Evolutionary conservation across 2,113 vertebrate genomes (phyloP).

Genomic region (Myxocyprinus asiaticus): DNA sequence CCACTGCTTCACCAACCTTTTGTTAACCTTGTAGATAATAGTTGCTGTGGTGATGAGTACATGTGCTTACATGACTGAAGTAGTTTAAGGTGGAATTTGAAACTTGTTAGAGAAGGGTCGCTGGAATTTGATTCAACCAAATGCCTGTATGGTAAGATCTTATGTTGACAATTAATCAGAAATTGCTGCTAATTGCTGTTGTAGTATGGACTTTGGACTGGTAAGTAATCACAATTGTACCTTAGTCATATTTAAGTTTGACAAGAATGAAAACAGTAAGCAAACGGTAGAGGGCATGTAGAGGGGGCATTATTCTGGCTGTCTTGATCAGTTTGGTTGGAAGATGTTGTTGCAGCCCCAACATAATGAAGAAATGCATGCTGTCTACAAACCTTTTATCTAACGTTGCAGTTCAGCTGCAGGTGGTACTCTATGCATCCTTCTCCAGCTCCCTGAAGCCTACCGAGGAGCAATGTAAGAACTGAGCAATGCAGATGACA

Average conservation of each 20-base stretch:
- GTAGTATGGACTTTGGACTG: too few species aligned
- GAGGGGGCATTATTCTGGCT: background rate
- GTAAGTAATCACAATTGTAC: too few species aligned
- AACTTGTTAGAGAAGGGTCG: too few species aligned
- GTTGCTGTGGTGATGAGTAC: background rate
- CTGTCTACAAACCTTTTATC: background rate
- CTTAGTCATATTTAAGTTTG: too few species aligned
- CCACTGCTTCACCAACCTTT: background rate
- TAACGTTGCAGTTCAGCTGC: background rate
- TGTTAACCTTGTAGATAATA: background rate
- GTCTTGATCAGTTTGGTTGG: background rate
- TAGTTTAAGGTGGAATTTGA: too few species aligned
- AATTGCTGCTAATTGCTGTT: background rate
- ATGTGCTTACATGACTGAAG: too few species aligned
- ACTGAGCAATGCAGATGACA: conserved; percentile 4
- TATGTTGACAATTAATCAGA: background rate
- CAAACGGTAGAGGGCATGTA: background rate
- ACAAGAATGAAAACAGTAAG: too few species aligned
- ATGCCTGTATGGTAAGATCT: background rate
- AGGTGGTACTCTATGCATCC: background rate
- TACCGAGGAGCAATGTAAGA: conserved; percentile 9
- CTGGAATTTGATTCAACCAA: too few species aligned
- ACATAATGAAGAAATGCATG: background rate
- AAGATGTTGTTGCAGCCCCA: background rate
- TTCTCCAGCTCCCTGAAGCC: background rate